A percentile compares a stretch with the other conserved stretches of the same genome.
These are phyloP conservation scores for Antheraea assamensis DNA, from an alignment of 2,888 invertebrate species.

Conservation along the genomic window DNA sequence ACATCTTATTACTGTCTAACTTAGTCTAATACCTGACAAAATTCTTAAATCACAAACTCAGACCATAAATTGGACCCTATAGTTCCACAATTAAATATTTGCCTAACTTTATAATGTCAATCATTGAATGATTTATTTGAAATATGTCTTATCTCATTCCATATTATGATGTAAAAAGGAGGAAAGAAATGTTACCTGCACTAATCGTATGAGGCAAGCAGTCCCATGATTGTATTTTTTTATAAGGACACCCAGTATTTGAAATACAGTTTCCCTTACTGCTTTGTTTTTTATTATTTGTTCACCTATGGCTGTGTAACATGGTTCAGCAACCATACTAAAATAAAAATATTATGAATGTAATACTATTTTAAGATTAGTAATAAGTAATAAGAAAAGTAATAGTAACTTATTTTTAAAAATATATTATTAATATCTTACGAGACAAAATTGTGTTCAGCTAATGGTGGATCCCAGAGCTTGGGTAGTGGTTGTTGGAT, in stretches of 20 bases:
- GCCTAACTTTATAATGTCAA: constrained; percentile 5
- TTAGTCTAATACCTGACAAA: too few species aligned
- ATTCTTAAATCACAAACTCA: too few species aligned
- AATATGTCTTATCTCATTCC: neutral
- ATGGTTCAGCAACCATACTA: constrained; percentile 87
- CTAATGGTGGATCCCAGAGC: constrained; percentile 92
- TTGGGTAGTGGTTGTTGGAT: constrained; percentile 87
- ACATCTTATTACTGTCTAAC: too few species aligned
- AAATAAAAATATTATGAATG: too few species aligned
- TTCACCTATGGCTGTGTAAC: constrained; percentile 87
- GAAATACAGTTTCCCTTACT: constrained; percentile 86
- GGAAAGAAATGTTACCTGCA: constrained; percentile 66
- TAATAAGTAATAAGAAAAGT: too few species aligned
- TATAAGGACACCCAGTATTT: constrained; percentile 90
- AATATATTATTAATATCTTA: constrained; percentile 64
- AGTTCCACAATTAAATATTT: too few species aligned
- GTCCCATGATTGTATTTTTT: constrained; percentile 93
- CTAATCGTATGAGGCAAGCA: constrained; percentile 87
- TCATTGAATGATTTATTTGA: too few species aligned
- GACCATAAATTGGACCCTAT: too few species aligned
- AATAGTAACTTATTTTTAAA: neutral
- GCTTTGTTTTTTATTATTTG: constrained; percentile 84
- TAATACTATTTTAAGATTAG: too few species aligned
- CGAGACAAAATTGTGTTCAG: constrained; percentile 92
- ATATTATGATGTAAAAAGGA: neutral